Evolutionary conservation across 2,113 vertebrate species (phyloP), one percentile per base, ranked within the genome.

Genomic region (Perca schrenkii): DNA sequence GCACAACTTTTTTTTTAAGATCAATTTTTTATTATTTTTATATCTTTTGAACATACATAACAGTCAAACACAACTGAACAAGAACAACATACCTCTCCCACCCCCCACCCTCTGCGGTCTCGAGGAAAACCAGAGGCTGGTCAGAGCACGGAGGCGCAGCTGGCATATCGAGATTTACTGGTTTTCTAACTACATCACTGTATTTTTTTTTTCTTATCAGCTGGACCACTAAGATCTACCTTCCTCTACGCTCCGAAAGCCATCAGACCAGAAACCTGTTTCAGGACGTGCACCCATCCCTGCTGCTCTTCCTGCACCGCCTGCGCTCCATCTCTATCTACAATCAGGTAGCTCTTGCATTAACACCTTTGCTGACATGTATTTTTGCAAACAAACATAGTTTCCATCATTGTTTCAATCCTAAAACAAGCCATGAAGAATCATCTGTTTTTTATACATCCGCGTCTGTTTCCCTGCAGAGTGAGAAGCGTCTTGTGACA

Each of bases 271-370:
- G 90, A 69, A 96, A 96, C 90, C 89, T 96, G 50, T 96, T 96
- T 75, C 95, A 95, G 19, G 96, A 96, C 15, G 91, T 96, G 2
- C 95, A 96, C 83, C 94, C 96, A 0, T 96, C 96, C 8, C 86
- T 96, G 64, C 94, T 96, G 56, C 94, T 96, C 71, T 96, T 96
- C 56, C 93, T 96, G 49, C 96, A 96, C 80, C 94, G 96, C 56
- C 92, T 96, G 53, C 95, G 95, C 65, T 95, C 92, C 68, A 95
- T 96, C 80, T 89, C 85, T 82, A 95, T 96, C 83, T 92, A 92
- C 90, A 95, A 93, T 28, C 91, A 94, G 92, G 96, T 96, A 28
- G 68, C 34, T 54, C 3, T 8, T 11, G 2, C 22, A 52, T n/a
- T 2, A 14, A 4, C 1, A 22, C 31, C 15, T 47, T 36, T 46